Conservation (phyloP, 2,113 vertebrate genomes). For the Hypomesus transpacificus region DNA sequence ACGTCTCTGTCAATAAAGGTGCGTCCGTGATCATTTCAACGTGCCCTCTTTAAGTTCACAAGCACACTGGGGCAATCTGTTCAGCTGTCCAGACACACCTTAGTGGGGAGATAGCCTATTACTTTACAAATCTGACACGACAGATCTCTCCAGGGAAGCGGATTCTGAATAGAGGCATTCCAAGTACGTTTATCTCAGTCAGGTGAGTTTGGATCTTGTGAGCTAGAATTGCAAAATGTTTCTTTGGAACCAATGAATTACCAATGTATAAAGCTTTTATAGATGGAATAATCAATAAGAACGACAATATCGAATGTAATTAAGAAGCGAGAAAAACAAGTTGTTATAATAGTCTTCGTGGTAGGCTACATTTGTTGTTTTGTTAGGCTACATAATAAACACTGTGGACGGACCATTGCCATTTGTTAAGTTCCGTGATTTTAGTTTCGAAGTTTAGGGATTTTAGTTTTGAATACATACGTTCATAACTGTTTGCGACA, state of each 20-base stretch:
- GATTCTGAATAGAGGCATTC: background rate
- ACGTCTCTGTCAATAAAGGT: background rate
- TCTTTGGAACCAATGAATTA: no score
- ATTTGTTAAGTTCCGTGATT: no score
- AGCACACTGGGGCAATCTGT: background rate
- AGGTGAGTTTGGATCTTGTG: background rate
- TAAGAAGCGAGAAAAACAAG: no score
- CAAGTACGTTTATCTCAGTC: background rate
- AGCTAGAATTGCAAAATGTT: no score
- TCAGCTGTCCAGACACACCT: background rate
- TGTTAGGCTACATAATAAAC: no score
- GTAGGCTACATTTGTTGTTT: no score
- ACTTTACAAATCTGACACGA: background rate
- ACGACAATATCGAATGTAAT: no score
- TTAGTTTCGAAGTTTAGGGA: no score
- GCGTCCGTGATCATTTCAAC: background rate
- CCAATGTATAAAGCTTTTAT: no score
- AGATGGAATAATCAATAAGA: no score
- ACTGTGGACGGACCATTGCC: no score
- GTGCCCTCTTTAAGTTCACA: background rate
- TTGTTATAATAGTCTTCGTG: no score
- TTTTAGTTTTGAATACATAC: background rate
- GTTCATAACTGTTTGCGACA: background rate
- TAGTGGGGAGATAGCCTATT: background rate
- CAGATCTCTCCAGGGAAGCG: background rate